These are phyloP conservation scores for Anableps anableps DNA, from an alignment of 2,797 vertebrate genomes.

Conservation along the genomic window DNA sequence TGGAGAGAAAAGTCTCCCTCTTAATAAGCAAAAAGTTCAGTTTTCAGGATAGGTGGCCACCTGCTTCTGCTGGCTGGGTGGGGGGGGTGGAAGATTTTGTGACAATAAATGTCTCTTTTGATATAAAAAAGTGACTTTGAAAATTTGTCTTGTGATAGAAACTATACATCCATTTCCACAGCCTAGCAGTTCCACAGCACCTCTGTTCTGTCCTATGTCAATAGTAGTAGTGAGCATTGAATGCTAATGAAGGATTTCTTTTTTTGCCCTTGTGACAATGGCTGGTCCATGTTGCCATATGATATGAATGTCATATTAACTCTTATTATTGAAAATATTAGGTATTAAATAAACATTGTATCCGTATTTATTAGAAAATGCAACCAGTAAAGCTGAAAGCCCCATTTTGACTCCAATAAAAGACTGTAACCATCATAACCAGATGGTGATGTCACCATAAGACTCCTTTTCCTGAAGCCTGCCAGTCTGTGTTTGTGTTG, in stretches of 20 bases:
- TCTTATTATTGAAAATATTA: too few relatives aligned
- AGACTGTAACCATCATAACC: neutral
- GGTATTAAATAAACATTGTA: neutral
- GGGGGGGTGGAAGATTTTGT: too few relatives aligned
- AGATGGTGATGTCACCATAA: neutral
- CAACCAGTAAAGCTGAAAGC: neutral
- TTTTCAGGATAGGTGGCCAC: too few relatives aligned
- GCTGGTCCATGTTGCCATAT: neutral
- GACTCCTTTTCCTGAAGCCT: neutral
- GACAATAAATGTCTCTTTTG: neutral
- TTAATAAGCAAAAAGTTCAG: too few relatives aligned
- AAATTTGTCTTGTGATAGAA: neutral
- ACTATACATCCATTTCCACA: neutral
- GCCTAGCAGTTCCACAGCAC: neutral
- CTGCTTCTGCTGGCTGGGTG: too few relatives aligned
- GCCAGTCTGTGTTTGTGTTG: neutral
- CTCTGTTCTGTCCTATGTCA: neutral
- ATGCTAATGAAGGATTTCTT: neutral
- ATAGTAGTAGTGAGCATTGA: neutral
- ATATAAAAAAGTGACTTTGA: neutral
- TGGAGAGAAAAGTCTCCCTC: neutral
- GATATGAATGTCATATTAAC: neutral
- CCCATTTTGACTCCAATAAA: neutral
- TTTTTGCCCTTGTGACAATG: neutral
- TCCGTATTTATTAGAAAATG: neutral